phyloP scores from a whole-genome alignment of 2,797 vertebrate species.

The Sorex maritimensis region DNA sequence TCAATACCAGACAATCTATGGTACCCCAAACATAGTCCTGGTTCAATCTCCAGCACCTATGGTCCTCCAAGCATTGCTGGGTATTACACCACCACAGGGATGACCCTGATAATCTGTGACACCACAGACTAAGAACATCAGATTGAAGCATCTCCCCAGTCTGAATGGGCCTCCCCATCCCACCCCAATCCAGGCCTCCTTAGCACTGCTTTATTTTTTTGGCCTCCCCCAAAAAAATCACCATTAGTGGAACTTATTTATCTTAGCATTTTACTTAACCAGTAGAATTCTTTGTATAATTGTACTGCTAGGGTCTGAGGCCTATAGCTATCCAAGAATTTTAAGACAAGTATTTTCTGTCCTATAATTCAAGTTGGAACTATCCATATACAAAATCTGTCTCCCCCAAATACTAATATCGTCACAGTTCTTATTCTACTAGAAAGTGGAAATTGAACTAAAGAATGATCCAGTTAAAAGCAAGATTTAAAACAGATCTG shows the following conservation, averaged over 20 bases:
- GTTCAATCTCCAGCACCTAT: too few relatives aligned
- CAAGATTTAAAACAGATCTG: constrained; percentile 33
- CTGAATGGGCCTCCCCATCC: too few relatives aligned
- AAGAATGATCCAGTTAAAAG: not conserved
- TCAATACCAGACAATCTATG: too few relatives aligned
- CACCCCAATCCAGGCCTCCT: too few relatives aligned
- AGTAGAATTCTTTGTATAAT: constrained; percentile 42
- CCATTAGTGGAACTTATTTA: constrained; percentile 27
- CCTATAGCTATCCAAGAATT: constrained; percentile 28
- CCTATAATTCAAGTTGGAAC: constrained; percentile 49
- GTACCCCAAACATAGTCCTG: too few relatives aligned
- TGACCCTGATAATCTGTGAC: too few relatives aligned
- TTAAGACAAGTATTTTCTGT: constrained; percentile 21
- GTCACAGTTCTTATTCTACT: constrained; percentile 49
- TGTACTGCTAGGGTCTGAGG: constrained; percentile 3
- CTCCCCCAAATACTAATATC: constrained; percentile 8
- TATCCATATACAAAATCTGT: constrained; percentile 40
- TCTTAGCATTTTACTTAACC: constrained; percentile 51
- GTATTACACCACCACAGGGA: too few relatives aligned
- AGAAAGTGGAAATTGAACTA: constrained; percentile 47
- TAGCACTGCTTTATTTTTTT: too few relatives aligned
- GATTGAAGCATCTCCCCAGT: too few relatives aligned
- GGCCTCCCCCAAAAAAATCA: constrained; percentile 14
- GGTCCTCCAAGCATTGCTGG: too few relatives aligned
- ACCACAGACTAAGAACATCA: too few relatives aligned